Conservation (phyloP, 2,888 invertebrate genomes). For the Acrobasis suavella region DNA sequence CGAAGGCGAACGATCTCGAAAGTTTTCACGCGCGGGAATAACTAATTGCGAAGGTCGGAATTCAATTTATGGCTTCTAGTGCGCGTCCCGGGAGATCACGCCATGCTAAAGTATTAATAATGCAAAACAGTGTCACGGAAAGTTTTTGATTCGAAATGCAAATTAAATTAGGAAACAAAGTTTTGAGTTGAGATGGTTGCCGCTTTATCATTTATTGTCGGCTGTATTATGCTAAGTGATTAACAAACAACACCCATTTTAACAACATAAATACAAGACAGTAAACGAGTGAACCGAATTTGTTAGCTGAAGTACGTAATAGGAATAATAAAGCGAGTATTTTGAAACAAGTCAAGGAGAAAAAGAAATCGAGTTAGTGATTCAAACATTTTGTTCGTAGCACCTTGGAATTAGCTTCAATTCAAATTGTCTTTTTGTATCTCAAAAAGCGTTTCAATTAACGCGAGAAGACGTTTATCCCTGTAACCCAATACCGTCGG, state of each 20-base stretch:
- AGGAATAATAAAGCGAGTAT: constrained; percentile 27
- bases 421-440: constrained; percentile 16
- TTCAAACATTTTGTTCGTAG: constrained; percentile 15
- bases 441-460: constrained; percentile 37
- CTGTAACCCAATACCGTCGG: constrained; percentile 70
- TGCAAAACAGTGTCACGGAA: constrained; percentile 83
- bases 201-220: constrained; percentile 62
- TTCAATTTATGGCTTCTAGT: constrained; percentile 82
- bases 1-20: constrained; percentile 82
- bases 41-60: constrained; percentile 82
- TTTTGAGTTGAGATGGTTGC: constrained; percentile 66
- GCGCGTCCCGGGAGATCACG: constrained; percentile 78
- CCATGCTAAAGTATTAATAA: constrained; percentile 80
- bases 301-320: constrained; percentile 10
- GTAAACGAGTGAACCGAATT: constrained; percentile 12
- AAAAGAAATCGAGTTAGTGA: constrained; percentile 17
- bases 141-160: constrained; percentile 81
- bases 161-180: constrained; percentile 80
- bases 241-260: constrained; percentile 58
- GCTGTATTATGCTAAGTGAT: constrained; percentile 59
- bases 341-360: constrained; percentile 8
- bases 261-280: constrained; percentile 30
- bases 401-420: constrained; percentile 17
- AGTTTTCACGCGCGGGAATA: constrained; percentile 83
- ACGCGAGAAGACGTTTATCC: constrained; percentile 60